Conservation (phyloP, 2,113 vertebrate species). For the Mixornis gularis region DNA sequence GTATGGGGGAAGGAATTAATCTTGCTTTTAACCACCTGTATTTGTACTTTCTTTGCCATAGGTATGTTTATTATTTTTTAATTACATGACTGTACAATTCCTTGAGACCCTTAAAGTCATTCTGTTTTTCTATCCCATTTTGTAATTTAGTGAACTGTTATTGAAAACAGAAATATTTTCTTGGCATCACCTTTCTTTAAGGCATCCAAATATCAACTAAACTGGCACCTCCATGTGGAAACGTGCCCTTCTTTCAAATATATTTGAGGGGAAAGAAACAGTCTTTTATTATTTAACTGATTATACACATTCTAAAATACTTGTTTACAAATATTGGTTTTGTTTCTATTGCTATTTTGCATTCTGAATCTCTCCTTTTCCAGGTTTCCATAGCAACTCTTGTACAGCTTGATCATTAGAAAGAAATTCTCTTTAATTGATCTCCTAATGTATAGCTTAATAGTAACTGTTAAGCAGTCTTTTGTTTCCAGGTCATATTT, state of each 20-base stretch:
- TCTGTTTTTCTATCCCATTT: background rate
- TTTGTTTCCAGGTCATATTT: constrained; percentile 98
- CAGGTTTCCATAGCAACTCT: constrained; percentile 83
- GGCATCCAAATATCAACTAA: constrained; percentile 20
- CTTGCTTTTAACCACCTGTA: background rate
- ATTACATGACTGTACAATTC: background rate
- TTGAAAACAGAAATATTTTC: background rate
- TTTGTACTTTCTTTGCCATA: background rate
- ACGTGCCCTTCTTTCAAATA: background rate
- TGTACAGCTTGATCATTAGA: constrained; percentile 78
- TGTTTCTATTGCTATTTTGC: constrained; percentile 68
- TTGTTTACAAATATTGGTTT: constrained; percentile 79
- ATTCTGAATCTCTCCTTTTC: constrained; percentile 69
- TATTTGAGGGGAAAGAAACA: background rate
- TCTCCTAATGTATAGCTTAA: constrained; percentile 95
- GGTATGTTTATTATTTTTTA: background rate
- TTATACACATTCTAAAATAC: constrained; percentile 65
- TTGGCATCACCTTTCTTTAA: constrained; percentile 12
- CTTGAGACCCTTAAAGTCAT: constrained; percentile 19
- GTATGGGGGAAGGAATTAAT: background rate
- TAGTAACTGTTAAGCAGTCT: constrained; percentile 89
- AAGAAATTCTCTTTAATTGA: constrained; percentile 96
- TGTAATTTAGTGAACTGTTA: background rate
- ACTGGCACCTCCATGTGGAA: background rate
- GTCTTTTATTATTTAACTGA: constrained; percentile 63